A percentile compares a stretch with the other conserved stretches of the same genome.
phyloP scores from a whole-genome alignment of 2,797 vertebrate genomes.

The Columba guinea region DNA sequence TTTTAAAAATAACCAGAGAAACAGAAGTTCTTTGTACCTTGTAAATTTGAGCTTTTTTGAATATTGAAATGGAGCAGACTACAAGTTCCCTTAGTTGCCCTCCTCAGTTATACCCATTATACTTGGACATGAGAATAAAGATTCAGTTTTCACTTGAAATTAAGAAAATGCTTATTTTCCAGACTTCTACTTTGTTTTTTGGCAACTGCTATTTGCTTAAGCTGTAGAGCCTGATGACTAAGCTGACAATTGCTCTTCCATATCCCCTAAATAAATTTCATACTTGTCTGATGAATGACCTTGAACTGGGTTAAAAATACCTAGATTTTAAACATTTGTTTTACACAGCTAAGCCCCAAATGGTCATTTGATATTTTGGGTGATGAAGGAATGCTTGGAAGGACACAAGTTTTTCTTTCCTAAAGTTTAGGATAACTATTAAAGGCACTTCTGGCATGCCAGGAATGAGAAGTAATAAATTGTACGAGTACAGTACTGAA shows the following conservation, averaged over 20 bases:
- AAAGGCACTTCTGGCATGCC: not conserved
- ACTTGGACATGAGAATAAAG: conserved; percentile 27
- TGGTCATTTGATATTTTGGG: not conserved
- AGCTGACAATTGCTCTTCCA: conserved; percentile 35
- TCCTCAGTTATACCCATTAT: not conserved
- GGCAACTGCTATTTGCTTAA: conserved; percentile 50
- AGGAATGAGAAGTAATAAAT: not conserved
- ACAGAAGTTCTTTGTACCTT: not conserved
- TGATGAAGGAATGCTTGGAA: not conserved
- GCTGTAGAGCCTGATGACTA: conserved; percentile 52
- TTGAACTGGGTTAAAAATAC: conserved; percentile 34
- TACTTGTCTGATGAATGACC: not conserved
- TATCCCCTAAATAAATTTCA: not conserved
- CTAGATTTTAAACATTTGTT: conserved; percentile 14
- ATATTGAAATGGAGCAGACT: not conserved
- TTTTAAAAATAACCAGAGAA: not conserved
- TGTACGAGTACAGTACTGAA: not conserved
- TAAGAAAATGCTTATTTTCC: not conserved
- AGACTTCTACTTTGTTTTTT: conserved; percentile 11
- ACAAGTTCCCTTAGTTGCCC: not conserved
- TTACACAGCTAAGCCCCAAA: not conserved
- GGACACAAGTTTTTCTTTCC: not conserved
- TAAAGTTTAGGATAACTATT: not conserved
- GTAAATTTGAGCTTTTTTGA: not conserved
- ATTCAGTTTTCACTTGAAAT: conserved; percentile 39